Percentiles rank a stretch among this genome's conserved stretches.
Evolutionary conservation across 2,888 invertebrate species (phyloP).

Genomic region (Drosophila mimetica): DNA sequence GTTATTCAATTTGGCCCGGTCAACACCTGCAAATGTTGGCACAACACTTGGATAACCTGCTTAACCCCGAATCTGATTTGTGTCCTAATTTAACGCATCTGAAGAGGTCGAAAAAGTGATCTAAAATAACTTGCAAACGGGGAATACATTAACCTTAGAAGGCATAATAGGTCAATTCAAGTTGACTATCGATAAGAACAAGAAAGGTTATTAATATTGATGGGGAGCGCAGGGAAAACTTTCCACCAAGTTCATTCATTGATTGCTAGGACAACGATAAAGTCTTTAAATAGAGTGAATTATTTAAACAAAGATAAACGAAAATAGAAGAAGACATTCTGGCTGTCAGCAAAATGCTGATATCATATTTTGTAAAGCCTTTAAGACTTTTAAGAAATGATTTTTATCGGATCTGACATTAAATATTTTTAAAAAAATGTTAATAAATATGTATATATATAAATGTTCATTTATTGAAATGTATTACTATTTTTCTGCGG

Average conservation of each 20-base stretch:
- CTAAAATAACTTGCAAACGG: neutral
- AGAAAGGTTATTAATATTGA: slow-evolving; percentile 36
- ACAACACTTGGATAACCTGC: slow-evolving; percentile 12
- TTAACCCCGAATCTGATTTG: slow-evolving; percentile 22
- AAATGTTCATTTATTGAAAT: too few relatives aligned
- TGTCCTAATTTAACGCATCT: neutral
- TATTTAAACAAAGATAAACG: slow-evolving; percentile 28
- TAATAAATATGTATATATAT: too few relatives aligned
- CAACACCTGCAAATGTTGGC: slow-evolving; percentile 22
- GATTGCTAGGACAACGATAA: slow-evolving; percentile 14
- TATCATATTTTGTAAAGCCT: slow-evolving; percentile 4
- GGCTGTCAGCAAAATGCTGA: slow-evolving; percentile 4
- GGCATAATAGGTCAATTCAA: slow-evolving; percentile 7
- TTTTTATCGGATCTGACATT: slow-evolving; percentile 8
- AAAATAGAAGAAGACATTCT: slow-evolving; percentile 3
- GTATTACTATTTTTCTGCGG: neutral
- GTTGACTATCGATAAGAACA: slow-evolving; percentile 11
- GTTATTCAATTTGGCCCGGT: slow-evolving; percentile 65
- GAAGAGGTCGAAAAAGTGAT: slow-evolving; percentile 8
- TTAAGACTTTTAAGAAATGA: neutral
- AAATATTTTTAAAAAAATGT: neutral
- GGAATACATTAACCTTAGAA: slow-evolving; percentile 10
- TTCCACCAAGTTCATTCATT: slow-evolving; percentile 23
- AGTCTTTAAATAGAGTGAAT: slow-evolving; percentile 9
- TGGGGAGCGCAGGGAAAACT: slow-evolving; percentile 4